phyloP scores from a whole-genome alignment of 1,140 invertebrate genomes.

The Cheumatopsyche charites region DNA sequence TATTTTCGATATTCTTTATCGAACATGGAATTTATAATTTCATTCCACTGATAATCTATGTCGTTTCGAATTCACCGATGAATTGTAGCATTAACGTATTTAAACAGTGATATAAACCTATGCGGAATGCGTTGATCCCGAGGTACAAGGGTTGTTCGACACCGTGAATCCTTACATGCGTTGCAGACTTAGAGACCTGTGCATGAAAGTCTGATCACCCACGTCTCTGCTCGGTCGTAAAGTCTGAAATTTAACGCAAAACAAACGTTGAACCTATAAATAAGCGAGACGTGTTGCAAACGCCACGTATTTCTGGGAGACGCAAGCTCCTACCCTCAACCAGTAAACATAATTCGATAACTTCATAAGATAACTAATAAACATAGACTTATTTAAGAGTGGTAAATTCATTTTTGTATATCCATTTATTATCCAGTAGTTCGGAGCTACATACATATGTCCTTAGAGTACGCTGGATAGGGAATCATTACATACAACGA shows the following conservation, averaged over 20 bases:
- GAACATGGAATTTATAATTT: no score
- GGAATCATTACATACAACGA: no score
- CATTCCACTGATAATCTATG: background rate
- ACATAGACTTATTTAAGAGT: no score
- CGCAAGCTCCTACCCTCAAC: background rate
- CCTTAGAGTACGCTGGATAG: no score
- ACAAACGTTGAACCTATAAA: conserved; percentile 14
- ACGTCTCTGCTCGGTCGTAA: conserved; percentile 11
- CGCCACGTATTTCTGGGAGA: background rate
- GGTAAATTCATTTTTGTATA: no score
- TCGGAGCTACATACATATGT: no score
- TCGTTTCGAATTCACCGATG: background rate
- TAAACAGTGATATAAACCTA: background rate
- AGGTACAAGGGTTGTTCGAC: background rate
- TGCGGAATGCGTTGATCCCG: conserved; percentile 1
- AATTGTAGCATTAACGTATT: background rate
- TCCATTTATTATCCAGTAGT: no score
- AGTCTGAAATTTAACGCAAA: conserved; percentile 21
- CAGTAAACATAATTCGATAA: no score
- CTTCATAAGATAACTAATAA: no score
- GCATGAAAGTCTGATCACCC: background rate
- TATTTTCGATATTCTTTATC: background rate
- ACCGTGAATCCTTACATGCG: background rate
- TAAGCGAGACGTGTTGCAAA: conserved; percentile 13
- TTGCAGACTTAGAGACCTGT: conserved; percentile 14